phyloP scores from a whole-genome alignment of 2,888 invertebrate genomes.

The Adelognathus sp. region DNA sequence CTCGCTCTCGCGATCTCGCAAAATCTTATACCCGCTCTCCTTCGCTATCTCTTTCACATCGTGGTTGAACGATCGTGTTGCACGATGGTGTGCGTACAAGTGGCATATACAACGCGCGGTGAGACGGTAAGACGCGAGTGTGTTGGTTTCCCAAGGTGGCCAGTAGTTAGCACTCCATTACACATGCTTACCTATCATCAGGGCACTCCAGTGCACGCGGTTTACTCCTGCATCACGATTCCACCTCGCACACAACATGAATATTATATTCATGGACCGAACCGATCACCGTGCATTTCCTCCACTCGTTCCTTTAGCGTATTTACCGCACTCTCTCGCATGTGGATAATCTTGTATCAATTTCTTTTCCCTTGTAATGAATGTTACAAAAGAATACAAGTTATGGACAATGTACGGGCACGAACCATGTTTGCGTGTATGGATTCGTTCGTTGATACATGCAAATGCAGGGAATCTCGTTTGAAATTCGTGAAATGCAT shows the following conservation, averaged over 20 bases:
- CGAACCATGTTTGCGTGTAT: too few relatives aligned
- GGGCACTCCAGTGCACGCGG: slow-evolving; percentile 69
- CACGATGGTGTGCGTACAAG: background rate
- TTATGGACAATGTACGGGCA: slow-evolving; percentile 8
- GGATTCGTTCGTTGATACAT: too few relatives aligned
- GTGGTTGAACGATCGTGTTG: background rate
- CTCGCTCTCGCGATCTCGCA: slow-evolving; percentile 15
- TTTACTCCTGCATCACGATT: slow-evolving; percentile 64
- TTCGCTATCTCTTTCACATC: slow-evolving; percentile 53
- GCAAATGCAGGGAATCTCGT: background rate
- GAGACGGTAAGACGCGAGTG: slow-evolving; percentile 41
- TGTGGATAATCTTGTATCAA: slow-evolving; percentile 22
- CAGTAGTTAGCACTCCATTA: slow-evolving; percentile 79
- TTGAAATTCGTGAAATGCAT: background rate
- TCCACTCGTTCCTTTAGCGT: background rate
- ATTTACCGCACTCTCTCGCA: background rate
- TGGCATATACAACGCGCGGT: background rate
- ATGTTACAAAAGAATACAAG: slow-evolving; percentile 1
- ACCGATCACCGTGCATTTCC: background rate
- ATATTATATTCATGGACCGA: slow-evolving; percentile 55
- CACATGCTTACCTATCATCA: slow-evolving; percentile 79
- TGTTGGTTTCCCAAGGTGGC: slow-evolving; percentile 74
- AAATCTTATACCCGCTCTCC: slow-evolving; percentile 14
- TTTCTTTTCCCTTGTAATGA: background rate
- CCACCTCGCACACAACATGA: background rate